Evolutionary conservation across 2,113 vertebrate species (phyloP), one percentile per base, ranked within the genome.

Genomic region (Peucedramus taeniatus): DNA sequence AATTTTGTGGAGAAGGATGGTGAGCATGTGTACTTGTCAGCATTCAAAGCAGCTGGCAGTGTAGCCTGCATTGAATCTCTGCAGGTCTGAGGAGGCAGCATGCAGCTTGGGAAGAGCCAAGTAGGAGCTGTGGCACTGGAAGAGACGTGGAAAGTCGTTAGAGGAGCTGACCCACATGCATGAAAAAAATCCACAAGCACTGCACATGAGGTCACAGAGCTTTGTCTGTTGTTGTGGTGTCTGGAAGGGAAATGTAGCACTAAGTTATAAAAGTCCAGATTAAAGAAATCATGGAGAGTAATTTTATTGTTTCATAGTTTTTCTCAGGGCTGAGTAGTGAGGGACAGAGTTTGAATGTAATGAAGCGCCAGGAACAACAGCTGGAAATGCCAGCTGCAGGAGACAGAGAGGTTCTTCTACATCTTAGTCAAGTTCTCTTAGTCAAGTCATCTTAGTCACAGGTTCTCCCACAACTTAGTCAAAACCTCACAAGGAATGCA

Each of bases 11-110:
- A 57, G 66, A 50, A 68, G 50, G 13, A 49, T 45, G 37, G 39
- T 23, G 74, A 74, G 42, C 0, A 0, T 60, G 23, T 35, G 27
- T 3, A 5, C n/a, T 44, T 59, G n/a, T 81, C 70, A 78, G 30
- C 35, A 9, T 94, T 92, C 40, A 63, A 50, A 96, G 14, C 33
- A 84, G 66, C 40, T 66, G 85, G 54, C 31, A 83, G 1, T 15
- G 47, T 12, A 59, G 40, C 50, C 60, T 9, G 13, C 17, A 39
- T 56, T 86, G 91, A 64, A 60, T 44, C 39, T 15, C 40, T 56
- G 31, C n/a, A 21, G 76, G 24, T 68, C 74, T 90, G 74, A 85
- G 82, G 47, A 88, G 33, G 65, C 26, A 28, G 28, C 30, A 12
- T 13, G 42, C 16, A 74, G 53, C 28, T 6, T 28, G 22, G 26